Evolutionary conservation across 1,140 invertebrate species (phyloP).

Genomic region (Oreohelix idahoensis): DNA sequence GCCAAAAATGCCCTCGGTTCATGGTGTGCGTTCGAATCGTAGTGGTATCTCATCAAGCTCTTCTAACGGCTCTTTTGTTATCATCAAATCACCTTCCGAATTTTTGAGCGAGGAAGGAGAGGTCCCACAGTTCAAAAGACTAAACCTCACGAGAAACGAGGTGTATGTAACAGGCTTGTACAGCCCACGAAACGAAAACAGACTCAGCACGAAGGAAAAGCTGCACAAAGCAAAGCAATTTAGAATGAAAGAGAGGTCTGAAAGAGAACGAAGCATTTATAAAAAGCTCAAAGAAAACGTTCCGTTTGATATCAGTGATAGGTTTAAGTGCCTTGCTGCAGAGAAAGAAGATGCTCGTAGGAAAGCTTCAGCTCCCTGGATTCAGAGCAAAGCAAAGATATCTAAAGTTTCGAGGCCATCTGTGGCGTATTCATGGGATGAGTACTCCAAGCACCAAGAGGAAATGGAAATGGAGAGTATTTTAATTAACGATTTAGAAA

Average conservation of each 20-base stretch:
- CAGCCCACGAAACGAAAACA: neutral
- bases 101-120: neutral
- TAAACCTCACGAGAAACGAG: constrained; percentile 14
- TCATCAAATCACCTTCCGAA: neutral
- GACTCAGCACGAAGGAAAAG: neutral
- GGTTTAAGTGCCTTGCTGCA: neutral
- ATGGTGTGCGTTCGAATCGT: too few relatives aligned
- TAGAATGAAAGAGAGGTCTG: neutral
- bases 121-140: neutral
- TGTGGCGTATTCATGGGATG: neutral
- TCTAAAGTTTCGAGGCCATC: neutral
- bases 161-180: constrained; percentile 13
- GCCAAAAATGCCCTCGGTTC: too few relatives aligned
- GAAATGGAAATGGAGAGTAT: constrained; percentile 1
- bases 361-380: neutral
- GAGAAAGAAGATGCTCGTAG: neutral
- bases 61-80: neutral
- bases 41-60: neutral
- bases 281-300: neutral
- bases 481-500: neutral
- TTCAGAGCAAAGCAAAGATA: neutral
- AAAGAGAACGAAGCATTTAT: constrained; percentile 1
- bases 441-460: neutral
- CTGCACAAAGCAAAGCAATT: neutral
- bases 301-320: neutral